Base-by-base conservation (phyloP, 2,797 vertebrate genomes). In the Anguilla marmorata region DNA sequence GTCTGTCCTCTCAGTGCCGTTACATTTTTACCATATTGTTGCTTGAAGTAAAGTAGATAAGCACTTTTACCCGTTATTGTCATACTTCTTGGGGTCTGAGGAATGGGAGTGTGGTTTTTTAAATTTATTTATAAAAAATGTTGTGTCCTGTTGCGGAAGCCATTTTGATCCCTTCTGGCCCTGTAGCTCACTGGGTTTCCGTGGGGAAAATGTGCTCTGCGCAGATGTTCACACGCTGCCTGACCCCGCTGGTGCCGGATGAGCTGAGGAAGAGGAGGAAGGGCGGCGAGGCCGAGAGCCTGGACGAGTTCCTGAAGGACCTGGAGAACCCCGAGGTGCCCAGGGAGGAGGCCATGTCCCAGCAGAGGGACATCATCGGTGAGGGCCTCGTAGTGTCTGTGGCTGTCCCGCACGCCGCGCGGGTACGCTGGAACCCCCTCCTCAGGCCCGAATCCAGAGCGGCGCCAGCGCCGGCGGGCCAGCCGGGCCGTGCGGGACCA, bases 271-370 rank as follows among this genome's bases (percentile, higher is more conserved):
- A 98, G 95, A 97, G 97, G 92, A 97, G 97, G 93, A 99, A 99
- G 96, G 99, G 99, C 5, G 98, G 98, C 0, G 98, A 99, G 91
- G 98, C 99, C 21, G 98, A 99, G 93, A 99, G 98, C 90, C 94
- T 99, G 93, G 98, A 99, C 91, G 98, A 99, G 91, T 99, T 99
- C 95, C 97, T 99, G 91, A 99, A 98, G 94, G 99, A 99, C 91
- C 97, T 99, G 94, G 98, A 99, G 95, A 99, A 99, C 92, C 98
- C 98, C 12, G 99, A 99, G 93, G 98, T 99, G 89, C 98, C 98
- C 21, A 95, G 98, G 90, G 98, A 99, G 87, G 98, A 99, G 7
- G 93, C 96, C 82, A 92, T 96, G 45, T 92, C 93, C 85, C 98
- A 97, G 30, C 95, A 96, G 83, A 96, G 97, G 92, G 98, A 99